These are phyloP conservation scores for Parauchenoglanis punctatus DNA, from an alignment of 2,797 vertebrate genomes.

Conservation along the genomic window DNA sequence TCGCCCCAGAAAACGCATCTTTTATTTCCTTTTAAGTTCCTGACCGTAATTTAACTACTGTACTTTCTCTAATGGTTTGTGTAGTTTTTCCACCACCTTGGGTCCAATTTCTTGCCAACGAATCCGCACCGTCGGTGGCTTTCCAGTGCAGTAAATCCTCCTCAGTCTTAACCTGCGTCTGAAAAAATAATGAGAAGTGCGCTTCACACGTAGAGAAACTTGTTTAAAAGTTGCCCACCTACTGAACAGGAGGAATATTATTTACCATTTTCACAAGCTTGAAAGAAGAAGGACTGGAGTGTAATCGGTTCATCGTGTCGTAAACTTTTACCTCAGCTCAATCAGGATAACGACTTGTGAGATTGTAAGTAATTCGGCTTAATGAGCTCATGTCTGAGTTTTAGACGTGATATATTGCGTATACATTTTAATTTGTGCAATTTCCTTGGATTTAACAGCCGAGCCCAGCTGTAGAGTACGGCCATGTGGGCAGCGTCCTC, in stretches of 20 bases:
- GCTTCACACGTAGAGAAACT: too few species aligned
- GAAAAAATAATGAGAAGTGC: not conserved
- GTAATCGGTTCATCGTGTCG: not conserved
- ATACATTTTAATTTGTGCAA: not conserved
- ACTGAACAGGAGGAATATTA: not conserved
- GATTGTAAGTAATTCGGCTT: conserved; percentile 4
- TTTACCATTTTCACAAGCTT: not conserved
- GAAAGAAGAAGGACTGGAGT: not conserved
- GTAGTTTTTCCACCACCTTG: not conserved
- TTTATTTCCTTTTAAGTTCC: not conserved
- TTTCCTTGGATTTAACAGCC: not conserved
- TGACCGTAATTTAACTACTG: not conserved
- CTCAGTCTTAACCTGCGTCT: not conserved
- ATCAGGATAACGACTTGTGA: conserved; percentile 21
- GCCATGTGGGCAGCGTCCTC: not conserved
- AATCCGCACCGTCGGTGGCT: not conserved
- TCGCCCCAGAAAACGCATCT: too few species aligned
- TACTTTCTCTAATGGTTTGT: not conserved
- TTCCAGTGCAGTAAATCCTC: not conserved
- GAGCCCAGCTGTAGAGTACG: not conserved
- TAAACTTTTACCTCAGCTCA: conserved; percentile 20
- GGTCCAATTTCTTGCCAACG: not conserved
- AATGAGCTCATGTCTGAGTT: conserved; percentile 1
- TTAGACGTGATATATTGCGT: not conserved
- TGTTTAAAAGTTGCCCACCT: not conserved